A percentile compares a stretch with the other conserved stretches of the same genome.
Conservation (phyloP, 2,888 invertebrate species). For the Galeopsomyia nigrocyanea region DNA sequence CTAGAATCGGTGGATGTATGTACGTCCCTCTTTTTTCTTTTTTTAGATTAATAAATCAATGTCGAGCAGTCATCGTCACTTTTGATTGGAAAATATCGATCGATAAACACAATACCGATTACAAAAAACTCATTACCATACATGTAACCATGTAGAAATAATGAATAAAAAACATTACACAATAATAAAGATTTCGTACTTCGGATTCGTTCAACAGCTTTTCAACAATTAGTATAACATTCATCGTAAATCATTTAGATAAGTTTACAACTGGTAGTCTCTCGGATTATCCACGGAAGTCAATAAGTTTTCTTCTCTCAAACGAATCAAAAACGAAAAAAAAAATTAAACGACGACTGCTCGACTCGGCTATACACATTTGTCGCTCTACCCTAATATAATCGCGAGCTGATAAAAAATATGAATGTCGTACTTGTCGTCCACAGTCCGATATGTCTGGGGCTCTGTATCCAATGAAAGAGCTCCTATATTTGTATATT, state of each 20-base stretch:
- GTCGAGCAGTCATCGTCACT: conserved; percentile 29
- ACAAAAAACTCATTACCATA: not conserved
- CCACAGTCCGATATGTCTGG: conserved; percentile 61
- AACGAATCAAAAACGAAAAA: not conserved
- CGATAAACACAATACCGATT: conserved; percentile 8
- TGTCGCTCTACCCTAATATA: conserved; percentile 35
- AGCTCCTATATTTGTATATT: conserved; percentile 34
- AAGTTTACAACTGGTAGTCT: too few relatives aligned
- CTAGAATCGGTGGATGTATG: conserved; percentile 29
- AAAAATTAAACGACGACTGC: conserved; percentile 12
- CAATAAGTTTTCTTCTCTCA: too few relatives aligned
- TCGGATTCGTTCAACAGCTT: too few relatives aligned
- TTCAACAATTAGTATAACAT: too few relatives aligned
- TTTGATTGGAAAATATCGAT: conserved; percentile 30
- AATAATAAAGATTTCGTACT: too few relatives aligned
- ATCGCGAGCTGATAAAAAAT: conserved; percentile 46
- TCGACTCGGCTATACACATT: conserved; percentile 24
- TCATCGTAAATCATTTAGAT: too few relatives aligned
- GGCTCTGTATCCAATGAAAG: conserved; percentile 47
- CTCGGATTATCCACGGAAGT: too few relatives aligned
- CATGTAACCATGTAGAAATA: too few relatives aligned
- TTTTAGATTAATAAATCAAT: conserved; percentile 23
- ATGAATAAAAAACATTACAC: too few relatives aligned
- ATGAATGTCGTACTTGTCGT: conserved; percentile 49
- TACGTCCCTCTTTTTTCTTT: conserved; percentile 12